phyloP scores from a whole-genome alignment of 2,113 vertebrate genomes.

The Neotoma lepida region DNA sequence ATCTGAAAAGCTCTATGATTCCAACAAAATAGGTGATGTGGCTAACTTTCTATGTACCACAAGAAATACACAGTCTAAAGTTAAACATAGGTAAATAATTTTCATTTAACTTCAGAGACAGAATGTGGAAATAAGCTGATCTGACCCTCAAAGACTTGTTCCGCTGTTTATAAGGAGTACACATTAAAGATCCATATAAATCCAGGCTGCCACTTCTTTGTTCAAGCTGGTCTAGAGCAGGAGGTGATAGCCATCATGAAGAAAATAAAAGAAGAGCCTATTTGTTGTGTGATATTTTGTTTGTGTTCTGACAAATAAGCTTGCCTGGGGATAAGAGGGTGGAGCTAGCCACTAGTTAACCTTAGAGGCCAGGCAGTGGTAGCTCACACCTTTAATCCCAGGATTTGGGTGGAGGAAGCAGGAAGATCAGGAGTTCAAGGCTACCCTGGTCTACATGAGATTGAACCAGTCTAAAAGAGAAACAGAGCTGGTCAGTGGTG shows the following conservation, averaged over 20 bases:
- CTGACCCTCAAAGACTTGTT: conserved; percentile 15
- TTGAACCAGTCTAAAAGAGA: too few relatives aligned
- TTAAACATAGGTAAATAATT: not conserved
- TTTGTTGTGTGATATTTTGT: not conserved
- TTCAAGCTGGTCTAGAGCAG: conserved; percentile 40
- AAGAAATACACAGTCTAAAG: not conserved
- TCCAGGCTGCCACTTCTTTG: not conserved
- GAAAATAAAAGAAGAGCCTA: not conserved
- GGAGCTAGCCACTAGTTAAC: too few relatives aligned
- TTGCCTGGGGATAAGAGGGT: too few relatives aligned
- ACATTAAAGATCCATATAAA: conserved; percentile 10
- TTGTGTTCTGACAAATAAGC: too few relatives aligned
- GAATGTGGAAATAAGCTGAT: conserved; percentile 46
- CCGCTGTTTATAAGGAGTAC: conserved; percentile 58
- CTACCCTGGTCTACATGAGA: too few relatives aligned
- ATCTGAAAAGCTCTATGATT: conserved; percentile 17
- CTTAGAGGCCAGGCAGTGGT: too few relatives aligned
- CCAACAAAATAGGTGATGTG: not conserved
- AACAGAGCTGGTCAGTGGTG: too few relatives aligned
- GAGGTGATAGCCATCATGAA: conserved; percentile 45
- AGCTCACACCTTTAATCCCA: too few relatives aligned
- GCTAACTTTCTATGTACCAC: not conserved
- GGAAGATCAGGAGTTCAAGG: too few relatives aligned
- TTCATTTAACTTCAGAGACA: conserved; percentile 64
- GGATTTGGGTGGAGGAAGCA: too few relatives aligned